Evolutionary conservation across 2,888 invertebrate species (phyloP).

Genomic region (Auanema freiburgensis): DNA sequence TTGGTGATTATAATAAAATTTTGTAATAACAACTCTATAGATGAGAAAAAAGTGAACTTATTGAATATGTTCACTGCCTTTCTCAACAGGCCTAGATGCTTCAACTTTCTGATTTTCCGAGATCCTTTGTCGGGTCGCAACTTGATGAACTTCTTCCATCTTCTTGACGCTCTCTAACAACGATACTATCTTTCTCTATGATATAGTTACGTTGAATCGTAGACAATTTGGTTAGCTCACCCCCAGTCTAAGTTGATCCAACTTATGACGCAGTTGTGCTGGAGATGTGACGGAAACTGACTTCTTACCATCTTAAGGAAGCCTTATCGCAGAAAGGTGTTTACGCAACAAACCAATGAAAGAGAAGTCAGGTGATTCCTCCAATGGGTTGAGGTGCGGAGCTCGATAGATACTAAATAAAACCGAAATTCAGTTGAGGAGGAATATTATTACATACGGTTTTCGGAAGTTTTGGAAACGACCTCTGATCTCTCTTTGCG

Average conservation of each 20-base stretch:
- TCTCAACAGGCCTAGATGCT: neutral
- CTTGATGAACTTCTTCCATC: conserved; percentile 36
- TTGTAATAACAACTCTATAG: too few species aligned
- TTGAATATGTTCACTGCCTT: neutral
- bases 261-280: conserved; percentile 45
- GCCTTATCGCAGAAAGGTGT: too few species aligned
- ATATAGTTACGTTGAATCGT: conserved; percentile 5
- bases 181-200: conserved; percentile 54
- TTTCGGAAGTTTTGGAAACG: neutral
- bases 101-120: conserved; percentile 9
- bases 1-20: too few species aligned
- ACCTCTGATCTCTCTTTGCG: too few species aligned
- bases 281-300: conserved; percentile 48
- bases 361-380: conserved; percentile 56
- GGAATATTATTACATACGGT: neutral
- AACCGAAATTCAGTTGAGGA: neutral
- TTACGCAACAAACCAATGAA: conserved; percentile 42
- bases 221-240: conserved; percentile 26
- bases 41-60: too few species aligned
- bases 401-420: conserved; percentile 55
- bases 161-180: conserved; percentile 49
- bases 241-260: conserved; percentile 58
- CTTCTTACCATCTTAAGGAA: conserved; percentile 40
- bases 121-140: conserved; percentile 12
- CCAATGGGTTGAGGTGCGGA: conserved; percentile 54